Conservation (phyloP, 2,113 vertebrate genomes). For the Peromyscus maniculatus region DNA sequence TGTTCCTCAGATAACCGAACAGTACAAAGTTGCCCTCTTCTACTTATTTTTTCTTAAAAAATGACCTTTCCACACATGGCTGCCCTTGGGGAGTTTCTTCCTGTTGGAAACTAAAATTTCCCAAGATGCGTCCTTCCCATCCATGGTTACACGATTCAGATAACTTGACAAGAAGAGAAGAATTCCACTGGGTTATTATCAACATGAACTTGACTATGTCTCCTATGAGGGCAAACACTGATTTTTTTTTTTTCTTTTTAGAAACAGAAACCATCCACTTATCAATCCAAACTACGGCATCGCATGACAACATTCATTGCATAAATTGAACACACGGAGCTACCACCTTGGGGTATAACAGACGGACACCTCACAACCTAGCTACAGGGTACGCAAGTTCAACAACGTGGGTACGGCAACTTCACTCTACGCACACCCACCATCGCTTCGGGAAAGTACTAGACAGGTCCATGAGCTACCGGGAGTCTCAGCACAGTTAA, state of each 20-base stretch:
- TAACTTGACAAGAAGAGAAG: conserved; percentile 82
- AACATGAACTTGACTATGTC: conserved; percentile 81
- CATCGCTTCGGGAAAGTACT: conserved; percentile 82
- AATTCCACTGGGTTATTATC: conserved; percentile 70
- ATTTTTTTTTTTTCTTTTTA: conserved; percentile 82
- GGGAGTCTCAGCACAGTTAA: conserved; percentile 87
- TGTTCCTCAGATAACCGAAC: conserved; percentile 87
- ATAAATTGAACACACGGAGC: conserved; percentile 93
- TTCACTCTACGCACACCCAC: conserved; percentile 82
- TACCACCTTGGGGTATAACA: conserved; percentile 90
- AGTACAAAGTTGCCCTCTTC: conserved; percentile 87
- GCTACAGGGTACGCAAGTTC: conserved; percentile 86
- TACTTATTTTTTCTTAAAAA: conserved; percentile 73
- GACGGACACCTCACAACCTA: conserved; percentile 87
- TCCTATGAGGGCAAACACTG: conserved; percentile 86
- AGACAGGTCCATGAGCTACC: conserved; percentile 87
- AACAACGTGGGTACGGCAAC: conserved; percentile 85
- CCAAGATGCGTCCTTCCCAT: conserved; percentile 71
- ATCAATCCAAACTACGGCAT: conserved; percentile 94
- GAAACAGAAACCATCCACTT: conserved; percentile 90
- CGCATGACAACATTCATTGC: conserved; percentile 93
- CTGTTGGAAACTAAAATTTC: conserved; percentile 69
- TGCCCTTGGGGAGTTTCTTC: conserved; percentile 71
- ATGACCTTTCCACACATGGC: conserved; percentile 77
- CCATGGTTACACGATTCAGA: conserved; percentile 70